Conservation (phyloP, 2,888 invertebrate species). For the Cheilosia vernalis region DNA sequence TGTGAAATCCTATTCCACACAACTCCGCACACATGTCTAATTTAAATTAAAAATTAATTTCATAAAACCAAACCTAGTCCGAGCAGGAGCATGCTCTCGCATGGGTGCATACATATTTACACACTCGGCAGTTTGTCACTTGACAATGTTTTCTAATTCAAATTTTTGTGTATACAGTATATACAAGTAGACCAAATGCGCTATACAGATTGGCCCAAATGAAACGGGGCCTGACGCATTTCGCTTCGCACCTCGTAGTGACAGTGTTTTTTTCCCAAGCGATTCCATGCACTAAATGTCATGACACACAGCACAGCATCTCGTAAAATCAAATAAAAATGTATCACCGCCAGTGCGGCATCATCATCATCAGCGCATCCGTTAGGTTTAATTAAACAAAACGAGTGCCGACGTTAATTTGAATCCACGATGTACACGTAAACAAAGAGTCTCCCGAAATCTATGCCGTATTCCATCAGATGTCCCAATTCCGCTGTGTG, state of each 20-base stretch:
- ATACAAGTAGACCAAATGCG: not conserved
- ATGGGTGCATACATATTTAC: slow-evolving; percentile 3
- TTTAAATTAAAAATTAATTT: slow-evolving; percentile 63
- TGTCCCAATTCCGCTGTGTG: slow-evolving; percentile 4
- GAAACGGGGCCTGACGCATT: slow-evolving; percentile 31
- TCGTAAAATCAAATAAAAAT: slow-evolving; percentile 70
- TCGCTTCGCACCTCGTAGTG: slow-evolving; percentile 70
- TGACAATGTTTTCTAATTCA: slow-evolving; percentile 5
- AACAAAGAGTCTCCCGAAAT: slow-evolving; percentile 38
- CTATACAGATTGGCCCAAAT: slow-evolving; percentile 1
- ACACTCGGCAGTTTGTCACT: slow-evolving; percentile 45
- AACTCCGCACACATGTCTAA: slow-evolving; percentile 44
- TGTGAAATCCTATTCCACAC: slow-evolving; percentile 38
- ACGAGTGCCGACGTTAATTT: slow-evolving; percentile 30
- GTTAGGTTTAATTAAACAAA: slow-evolving; percentile 70
- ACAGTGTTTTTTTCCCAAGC: slow-evolving; percentile 70
- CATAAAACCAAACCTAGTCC: slow-evolving; percentile 7
- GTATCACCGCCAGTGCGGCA: slow-evolving; percentile 43
- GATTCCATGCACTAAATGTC: slow-evolving; percentile 65
- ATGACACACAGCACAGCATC: slow-evolving; percentile 43
- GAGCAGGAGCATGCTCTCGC: not conserved
- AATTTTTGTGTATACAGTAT: not conserved
- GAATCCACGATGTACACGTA: slow-evolving; percentile 27
- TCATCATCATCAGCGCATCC: slow-evolving; percentile 35
- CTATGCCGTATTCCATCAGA: slow-evolving; percentile 10